Evolutionary conservation across 2,888 invertebrate species (phyloP), one percentile per base, ranked within the genome.

Genomic region (Mystacides longicornis): DNA sequence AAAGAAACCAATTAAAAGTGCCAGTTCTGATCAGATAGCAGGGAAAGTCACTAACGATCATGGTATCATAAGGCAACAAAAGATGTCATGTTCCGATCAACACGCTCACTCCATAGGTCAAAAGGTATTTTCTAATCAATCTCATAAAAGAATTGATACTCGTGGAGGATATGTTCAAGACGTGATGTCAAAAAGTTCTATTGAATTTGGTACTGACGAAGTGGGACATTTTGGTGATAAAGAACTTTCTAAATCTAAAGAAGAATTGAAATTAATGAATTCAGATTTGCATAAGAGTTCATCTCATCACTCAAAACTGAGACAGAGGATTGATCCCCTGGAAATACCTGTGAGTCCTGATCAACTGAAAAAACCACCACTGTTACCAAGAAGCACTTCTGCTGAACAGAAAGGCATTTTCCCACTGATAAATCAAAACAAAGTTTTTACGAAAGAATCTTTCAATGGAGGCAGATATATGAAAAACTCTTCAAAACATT

Each of bases 251-350:
- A 60, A 57, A 51, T 19, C 42, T 16, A 58, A 55, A 49, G 57
- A 60, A 9, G 58, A 58, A 20, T 49, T 57, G 4, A 59, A 57
- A 50, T 55, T 52, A 1, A 57, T 59, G 16, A 63, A 61, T 55
- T 37, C 57, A 4, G 66, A 68, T 2, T 72, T 76, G 56, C n/a
- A n/a, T n/a, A 72, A 75, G 1, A 78, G 78, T 0, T 75, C 80
- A 0, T 77, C 78, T 2, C 68, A 78, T 9, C 57, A 58, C 21
- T 43, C 54, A 16, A 56, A 56, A 52, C 33, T 49, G 1, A 67
- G 81, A 22, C 82, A 82, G 64, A 70, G 81, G 20, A 71, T 81
- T 31, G 67, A 77, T 64, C 81, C 82, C 1, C 74, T 79, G 56
- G 80, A 81, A 63, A 71, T 81, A 49, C 71, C 74, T 2, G 66